Percentiles rank a stretch among this genome's conserved stretches.
Conservation (phyloP, 2,113 vertebrate genomes). For the Hipposideros armiger region DNA sequence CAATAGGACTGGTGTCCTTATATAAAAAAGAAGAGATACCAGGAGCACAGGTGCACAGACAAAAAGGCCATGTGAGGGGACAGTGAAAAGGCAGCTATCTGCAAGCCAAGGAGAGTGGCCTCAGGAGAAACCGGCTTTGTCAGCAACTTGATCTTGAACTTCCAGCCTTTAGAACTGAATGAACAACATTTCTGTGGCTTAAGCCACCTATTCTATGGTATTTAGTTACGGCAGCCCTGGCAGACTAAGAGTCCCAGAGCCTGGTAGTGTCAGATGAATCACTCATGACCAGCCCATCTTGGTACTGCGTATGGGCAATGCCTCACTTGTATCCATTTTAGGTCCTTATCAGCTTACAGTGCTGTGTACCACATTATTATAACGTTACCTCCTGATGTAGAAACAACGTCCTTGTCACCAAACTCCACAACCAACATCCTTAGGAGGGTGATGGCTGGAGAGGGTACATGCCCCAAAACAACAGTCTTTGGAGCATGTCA, state of each 20-base stretch:
- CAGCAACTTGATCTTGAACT: neutral
- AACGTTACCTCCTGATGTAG: slow-evolving; percentile 83
- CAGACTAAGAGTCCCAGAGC: slow-evolving; percentile 33
- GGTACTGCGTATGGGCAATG: slow-evolving; percentile 86
- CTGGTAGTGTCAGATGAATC: slow-evolving; percentile 87
- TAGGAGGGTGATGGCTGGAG: slow-evolving; percentile 84
- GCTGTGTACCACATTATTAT: slow-evolving; percentile 81
- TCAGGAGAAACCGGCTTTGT: neutral
- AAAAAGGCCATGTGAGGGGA: neutral
- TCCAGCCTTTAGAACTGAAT: neutral
- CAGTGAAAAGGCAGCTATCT: neutral
- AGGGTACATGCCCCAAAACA: slow-evolving; percentile 86
- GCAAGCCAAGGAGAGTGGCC: neutral
- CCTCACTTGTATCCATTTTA: slow-evolving; percentile 87
- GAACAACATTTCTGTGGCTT: neutral
- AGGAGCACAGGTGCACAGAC: neutral
- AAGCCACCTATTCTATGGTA: neutral
- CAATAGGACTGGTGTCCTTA: neutral
- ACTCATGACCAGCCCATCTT: slow-evolving; percentile 85
- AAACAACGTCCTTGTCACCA: slow-evolving; percentile 86
- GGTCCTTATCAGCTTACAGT: slow-evolving; percentile 79
- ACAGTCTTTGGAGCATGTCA: slow-evolving; percentile 86
- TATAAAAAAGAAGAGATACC: neutral
- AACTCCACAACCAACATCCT: slow-evolving; percentile 86
- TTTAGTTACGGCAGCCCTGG: neutral